Base-by-base conservation (phyloP, 2,888 invertebrate species). In the Cheiracanthium punctorium region DNA sequence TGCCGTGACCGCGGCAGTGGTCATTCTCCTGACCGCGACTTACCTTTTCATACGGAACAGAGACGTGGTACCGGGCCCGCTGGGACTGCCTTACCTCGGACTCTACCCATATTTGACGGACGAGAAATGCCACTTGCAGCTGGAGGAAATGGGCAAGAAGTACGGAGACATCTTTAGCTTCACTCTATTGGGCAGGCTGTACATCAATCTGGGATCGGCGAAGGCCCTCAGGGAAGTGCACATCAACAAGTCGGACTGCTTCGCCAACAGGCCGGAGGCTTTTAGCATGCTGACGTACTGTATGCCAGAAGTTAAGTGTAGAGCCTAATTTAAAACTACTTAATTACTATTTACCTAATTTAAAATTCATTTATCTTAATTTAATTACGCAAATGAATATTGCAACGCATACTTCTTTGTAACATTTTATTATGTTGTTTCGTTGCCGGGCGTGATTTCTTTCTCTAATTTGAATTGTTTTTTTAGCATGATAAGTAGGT, bases 81-180 rank as follows among this genome's bases (percentile, higher is more conserved):
- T 8, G 20, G 70, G 70, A 1, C 20, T 33, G 14, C 70, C 70
- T 5, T 28, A 37, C 20, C 14, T 70, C 5, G 70, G 70, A 12
- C 33, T 70, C 0, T 70, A 24, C 24, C 37, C 37, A 12, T n/a
- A 24, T 1, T 24, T 70, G 37, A 70, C 17, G 8, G 20, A 70
- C n/a, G 41, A 70, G 0, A 0, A 5, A 2, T 70, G 33, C 14
- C 70, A 70, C 24, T 24, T 70, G 41, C 70, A 70, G 37, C 20
- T 70, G 20, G 20, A 70, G 5, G 41, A 70, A 2, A 32, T 32
- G 1, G 28, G 17, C 8, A 33, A 24, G 0, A 70, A 70, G 24
- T 70, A 70, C 24, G 70, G 70, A 37, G 70, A 70, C 24, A 5
- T 70, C 8, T 70, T 20, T 41, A 70, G 70, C 24, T 70, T 70